A percentile compares a stretch with the other conserved stretches of the same genome.
Conservation (phyloP, 2,113 vertebrate species). For the Notarius lentiginosus region DNA sequence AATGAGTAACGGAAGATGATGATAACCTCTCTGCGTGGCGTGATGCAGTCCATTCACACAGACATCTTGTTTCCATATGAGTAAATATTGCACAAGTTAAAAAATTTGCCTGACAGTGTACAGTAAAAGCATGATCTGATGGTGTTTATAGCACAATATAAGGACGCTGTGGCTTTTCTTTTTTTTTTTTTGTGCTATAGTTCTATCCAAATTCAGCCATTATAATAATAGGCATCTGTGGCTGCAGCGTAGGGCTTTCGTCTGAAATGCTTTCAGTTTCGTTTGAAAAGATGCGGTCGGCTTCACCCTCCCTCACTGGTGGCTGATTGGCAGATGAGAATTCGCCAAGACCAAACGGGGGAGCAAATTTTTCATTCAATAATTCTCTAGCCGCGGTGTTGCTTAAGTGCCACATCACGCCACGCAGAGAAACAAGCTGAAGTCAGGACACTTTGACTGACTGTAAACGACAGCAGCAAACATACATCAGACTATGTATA, state of each 20-base stretch:
- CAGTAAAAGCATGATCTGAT: neutral
- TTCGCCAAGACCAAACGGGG: neutral
- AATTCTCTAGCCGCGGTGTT: neutral
- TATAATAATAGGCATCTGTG: too few relatives aligned
- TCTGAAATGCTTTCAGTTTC: too few relatives aligned
- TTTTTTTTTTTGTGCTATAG: too few relatives aligned
- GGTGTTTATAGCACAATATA: neutral
- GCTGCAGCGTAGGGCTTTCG: too few relatives aligned
- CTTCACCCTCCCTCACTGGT: neutral
- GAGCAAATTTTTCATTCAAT: conserved; percentile 18
- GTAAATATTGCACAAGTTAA: too few relatives aligned
- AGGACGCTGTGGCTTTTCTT: neutral
- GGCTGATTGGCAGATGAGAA: neutral
- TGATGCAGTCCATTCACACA: neutral
- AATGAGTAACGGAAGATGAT: neutral
- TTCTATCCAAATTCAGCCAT: too few relatives aligned
- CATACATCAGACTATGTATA: conserved; percentile 11
- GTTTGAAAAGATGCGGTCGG: too few relatives aligned
- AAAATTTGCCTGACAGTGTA: too few relatives aligned
- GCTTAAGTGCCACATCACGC: neutral
- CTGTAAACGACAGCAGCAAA: conserved; percentile 23
- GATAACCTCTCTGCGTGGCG: neutral
- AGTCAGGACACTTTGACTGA: conserved; percentile 23
- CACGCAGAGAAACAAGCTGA: neutral
- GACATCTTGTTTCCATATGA: neutral